Conservation (phyloP, 1,140 invertebrate species). For the Reticulitermes speratus region DNA sequence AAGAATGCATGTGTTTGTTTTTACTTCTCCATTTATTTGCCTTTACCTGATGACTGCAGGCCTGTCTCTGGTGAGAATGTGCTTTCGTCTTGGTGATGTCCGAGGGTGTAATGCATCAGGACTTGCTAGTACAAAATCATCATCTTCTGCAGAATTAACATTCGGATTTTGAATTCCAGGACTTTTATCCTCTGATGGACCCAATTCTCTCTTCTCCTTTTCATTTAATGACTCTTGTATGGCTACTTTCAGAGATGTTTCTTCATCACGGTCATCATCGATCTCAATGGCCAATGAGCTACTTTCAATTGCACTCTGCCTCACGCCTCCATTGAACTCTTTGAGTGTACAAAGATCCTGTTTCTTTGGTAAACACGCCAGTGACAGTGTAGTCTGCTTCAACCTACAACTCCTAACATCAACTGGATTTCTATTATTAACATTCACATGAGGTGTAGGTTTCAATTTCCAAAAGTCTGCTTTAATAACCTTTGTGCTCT, state of each 20-base stretch:
- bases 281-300: neutral
- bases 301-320: neutral
- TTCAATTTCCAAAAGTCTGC: slow-evolving; percentile 22
- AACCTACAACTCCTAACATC: neutral
- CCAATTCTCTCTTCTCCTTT: neutral
- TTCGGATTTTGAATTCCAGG: neutral
- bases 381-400: neutral
- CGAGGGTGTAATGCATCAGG: neutral
- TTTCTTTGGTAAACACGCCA: neutral
- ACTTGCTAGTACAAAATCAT: neutral
- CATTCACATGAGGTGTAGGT: neutral
- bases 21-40: neutral
- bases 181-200: neutral
- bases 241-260: neutral
- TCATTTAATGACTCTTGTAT: neutral
- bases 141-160: neutral
- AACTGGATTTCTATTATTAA: neutral
- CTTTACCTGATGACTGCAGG: neutral
- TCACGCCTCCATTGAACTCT: slow-evolving; percentile 27
- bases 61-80: neutral
- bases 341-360: slow-evolving; percentile 12
- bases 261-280: neutral
- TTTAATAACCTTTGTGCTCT: neutral
- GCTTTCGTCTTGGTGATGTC: neutral
- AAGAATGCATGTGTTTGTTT: too few relatives aligned